These are phyloP conservation scores for Ennomos quercinarius DNA, from an alignment of 2,888 invertebrate genomes.

Conservation along the genomic window DNA sequence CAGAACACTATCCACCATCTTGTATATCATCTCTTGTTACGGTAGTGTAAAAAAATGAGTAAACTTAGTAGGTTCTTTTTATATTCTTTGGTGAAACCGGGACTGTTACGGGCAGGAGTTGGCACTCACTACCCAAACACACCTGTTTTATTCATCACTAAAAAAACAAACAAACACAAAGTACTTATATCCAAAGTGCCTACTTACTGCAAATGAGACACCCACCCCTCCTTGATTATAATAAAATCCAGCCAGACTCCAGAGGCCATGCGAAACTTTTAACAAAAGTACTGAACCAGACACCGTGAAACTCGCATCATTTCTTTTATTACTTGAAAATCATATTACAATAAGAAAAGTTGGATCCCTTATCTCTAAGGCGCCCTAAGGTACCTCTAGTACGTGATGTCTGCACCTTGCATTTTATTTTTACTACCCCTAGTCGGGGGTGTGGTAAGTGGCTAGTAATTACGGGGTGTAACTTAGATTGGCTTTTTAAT, in stretches of 20 bases:
- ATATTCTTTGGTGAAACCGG: too few species aligned
- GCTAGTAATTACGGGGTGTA: constrained; percentile 81
- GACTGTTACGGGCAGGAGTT: too few species aligned
- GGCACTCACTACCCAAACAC: too few species aligned
- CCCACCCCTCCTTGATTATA: constrained; percentile 17
- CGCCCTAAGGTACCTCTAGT: constrained; percentile 29
- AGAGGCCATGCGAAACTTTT: constrained; percentile 12
- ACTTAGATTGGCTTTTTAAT: constrained; percentile 84
- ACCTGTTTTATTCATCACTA: too few species aligned
- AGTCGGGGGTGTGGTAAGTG: constrained; percentile 74
- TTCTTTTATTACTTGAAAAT: constrained; percentile 44
- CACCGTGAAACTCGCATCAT: constrained; percentile 30
- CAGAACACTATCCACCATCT: too few species aligned
- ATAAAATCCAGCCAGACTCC: constrained; percentile 10
- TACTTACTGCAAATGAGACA: constrained; percentile 15
- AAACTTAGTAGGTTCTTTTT: too few species aligned
- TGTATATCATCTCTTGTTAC: too few species aligned
- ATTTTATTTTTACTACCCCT: constrained; percentile 63
- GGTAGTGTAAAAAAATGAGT: too few species aligned
- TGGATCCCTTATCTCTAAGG: constrained; percentile 28
- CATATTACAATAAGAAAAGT: constrained; percentile 44
- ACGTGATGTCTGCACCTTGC: constrained; percentile 45
- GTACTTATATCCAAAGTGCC: not conserved
- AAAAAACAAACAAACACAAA: not conserved
- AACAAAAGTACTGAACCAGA: constrained; percentile 21